Evolutionary conservation across 2,113 vertebrate genomes (phyloP), one percentile per base, ranked within the genome.

Genomic region (Prolemur simus): DNA sequence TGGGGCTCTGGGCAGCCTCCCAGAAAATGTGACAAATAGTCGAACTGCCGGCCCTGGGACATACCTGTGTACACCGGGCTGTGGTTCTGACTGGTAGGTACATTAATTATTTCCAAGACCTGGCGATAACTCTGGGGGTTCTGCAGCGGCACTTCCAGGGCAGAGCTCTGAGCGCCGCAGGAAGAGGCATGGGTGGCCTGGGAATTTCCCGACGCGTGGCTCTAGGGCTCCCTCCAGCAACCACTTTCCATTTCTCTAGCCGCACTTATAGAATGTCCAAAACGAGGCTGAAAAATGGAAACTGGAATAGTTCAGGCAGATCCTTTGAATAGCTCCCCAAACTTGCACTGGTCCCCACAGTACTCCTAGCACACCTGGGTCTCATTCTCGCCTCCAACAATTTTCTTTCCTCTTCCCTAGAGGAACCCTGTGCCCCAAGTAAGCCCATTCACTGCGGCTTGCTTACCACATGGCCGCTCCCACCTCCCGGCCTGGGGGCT

Each of bases 21-120:
- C 21, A 47, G 89, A 88, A 97, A 97, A 93, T n/a, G 84, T 87
- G 95, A 95, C 94, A 89, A 92, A 96, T 39, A 52, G 74, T 12
- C 1, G 0, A 56, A 37, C 42, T 3, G 2, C 60, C 34, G 64
- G 20, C 63, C 76, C 34, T 66, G 85, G 91, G 92, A 88, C 77
- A 56, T 42, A 73, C 73, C 89, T 85, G 78, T 29, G 47, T 58
- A 52, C 25, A 29, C 20, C 0, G 3, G 34, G 74, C n/a, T 25
- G 39, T 0, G 17, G 71, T 49, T 45, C 80, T 84, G 63, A 77
- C 73, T 42, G 20, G 52, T 23, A 63, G 21, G 63, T 13, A 4
- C 80, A 54, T 95, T 83, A 84, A 96, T 96, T 83, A 80, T 71
- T 47, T 71, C 78, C 63, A n/a, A 66, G 77, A 49, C 23, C 73